Base-by-base conservation (phyloP, 2,113 vertebrate genomes). In the Chaenogobius annularis region DNA sequence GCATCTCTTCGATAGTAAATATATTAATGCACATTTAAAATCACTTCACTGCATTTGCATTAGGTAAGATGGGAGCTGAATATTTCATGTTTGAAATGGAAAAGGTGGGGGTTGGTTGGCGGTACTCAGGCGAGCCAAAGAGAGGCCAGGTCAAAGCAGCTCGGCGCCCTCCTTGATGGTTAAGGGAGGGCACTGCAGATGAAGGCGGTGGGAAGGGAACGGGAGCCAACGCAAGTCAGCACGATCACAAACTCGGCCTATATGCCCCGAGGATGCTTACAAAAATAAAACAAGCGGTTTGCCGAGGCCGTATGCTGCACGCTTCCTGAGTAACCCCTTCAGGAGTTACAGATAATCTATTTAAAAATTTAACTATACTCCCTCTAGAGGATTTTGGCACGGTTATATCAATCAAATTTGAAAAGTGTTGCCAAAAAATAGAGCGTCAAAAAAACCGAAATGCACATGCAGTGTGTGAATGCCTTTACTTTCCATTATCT, bases 21-120 rank as follows among this genome's bases (percentile, higher is more conserved):
- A 80, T 73, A 85, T 84, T 88, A 84, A 77, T 4, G 71, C 74
- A 70, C 31, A 82, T 83, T 90, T 90, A 90, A 92, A 92, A 88
- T 37, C 1, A 52, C 80, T 61, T 69, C 68, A 48, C 35, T 59
- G 74, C 31, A 69, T 81, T 75, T 44, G 55, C 22, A 68, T 81
- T 81, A 78, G 74, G 78, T 82, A 66, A 31, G 63, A 31, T 56
- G 79, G 74, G 76, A 81, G 87, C 10, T 85, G 81, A 86, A 88
- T 90, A 85, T 88, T 87, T 88, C n/a, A 87, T 85, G 46, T 68
- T 61, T 31, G 26, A 61, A 77, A 84, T 74, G 74, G 76, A 78
- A 79, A 77, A 66, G 26, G 64, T 69, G 68, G 74, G 79, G 71
- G 37, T 40, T 31, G 78, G 78, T 40, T 35, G 26, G 69, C 54